Evolutionary conservation across 2,113 vertebrate species (phyloP).

Genomic region (Festucalex cinctus): DNA sequence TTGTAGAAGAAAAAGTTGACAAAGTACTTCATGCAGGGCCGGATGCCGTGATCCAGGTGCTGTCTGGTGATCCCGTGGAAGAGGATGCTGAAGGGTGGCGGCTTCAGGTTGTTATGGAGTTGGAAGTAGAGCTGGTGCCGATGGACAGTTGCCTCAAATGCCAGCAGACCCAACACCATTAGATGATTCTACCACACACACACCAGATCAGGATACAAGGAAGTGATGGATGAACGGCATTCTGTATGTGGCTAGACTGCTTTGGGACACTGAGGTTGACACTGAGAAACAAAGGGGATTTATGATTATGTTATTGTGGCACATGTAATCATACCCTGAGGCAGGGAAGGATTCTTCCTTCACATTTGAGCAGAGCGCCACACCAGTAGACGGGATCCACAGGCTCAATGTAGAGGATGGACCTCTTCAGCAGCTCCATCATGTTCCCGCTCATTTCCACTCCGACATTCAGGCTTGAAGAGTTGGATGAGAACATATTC

Average conservation of each 20-base stretch:
- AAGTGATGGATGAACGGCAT: not conserved
- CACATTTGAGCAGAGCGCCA: constrained; percentile 58
- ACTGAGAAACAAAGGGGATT: not conserved
- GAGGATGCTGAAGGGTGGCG: constrained; percentile 49
- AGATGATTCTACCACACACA: constrained; percentile 64
- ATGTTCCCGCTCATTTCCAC: constrained; percentile 47
- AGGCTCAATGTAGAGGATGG: constrained; percentile 51
- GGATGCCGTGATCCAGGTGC: constrained; percentile 61
- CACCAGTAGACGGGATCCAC: constrained; percentile 62
- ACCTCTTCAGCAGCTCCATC: constrained; percentile 61
- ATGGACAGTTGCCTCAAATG: constrained; percentile 63
- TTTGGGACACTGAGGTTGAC: not conserved
- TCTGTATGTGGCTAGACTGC: not conserved
- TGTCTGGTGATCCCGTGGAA: constrained; percentile 60
- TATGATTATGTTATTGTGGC: not conserved
- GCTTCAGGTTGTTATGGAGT: constrained; percentile 54
- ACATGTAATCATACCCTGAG: constrained; percentile 53
- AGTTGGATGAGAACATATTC: constrained; percentile 58
- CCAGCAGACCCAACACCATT: constrained; percentile 62
- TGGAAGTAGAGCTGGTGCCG: constrained; percentile 65
- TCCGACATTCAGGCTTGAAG: constrained; percentile 33
- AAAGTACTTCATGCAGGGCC: constrained; percentile 69
- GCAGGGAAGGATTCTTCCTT: constrained; percentile 64
- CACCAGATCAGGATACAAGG: not conserved
- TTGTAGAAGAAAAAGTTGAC: constrained; percentile 75